Base-by-base conservation (phyloP, 2,113 vertebrate genomes). In the Corvus hawaiiensis region DNA sequence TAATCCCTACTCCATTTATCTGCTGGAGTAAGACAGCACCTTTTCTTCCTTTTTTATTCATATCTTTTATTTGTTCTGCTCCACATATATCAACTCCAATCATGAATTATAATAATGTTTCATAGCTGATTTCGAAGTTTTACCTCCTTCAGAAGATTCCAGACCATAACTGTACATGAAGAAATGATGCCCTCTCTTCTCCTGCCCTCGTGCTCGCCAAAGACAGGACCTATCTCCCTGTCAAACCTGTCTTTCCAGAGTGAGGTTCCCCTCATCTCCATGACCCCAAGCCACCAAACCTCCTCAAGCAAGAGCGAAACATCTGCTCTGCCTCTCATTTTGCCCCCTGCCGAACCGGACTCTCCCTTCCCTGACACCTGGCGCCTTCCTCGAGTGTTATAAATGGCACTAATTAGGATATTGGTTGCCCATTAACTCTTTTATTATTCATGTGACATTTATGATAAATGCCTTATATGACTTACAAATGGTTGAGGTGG, bases 381-480 rank as follows among this genome's bases (percentile, higher is more conserved):
- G 43, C 0, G 0, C 59, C 61, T 33, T 28, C 56, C 1, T 1
- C 10, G 1, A 54, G 44, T 27, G 14, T 84, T 91, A 95, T 37
- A 89, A 84, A 92, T 81, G 84, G 63, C 59, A 20, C 35, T 90
- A 71, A 95, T 94, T 88, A 94, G 56, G 61, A 86, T 71, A 48
- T 73, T 82, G 51, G 69, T 37, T 78, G 77, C 74, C 87, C 94
- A 58, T 89, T 82, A 87, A 87, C 91, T 94, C 77, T 48, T 94
- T 82, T 89, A 87, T 96, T 94, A 95, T 87, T 84, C 77, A 87
- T 62, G 81, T 87, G 94, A 75, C 95, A 76, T 82, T 94, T 94
- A 37, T 89, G 87, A 96, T 76, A 87, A 92, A 95, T 82, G 87
- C 41, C 19, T 77, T 44, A 18, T 61, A 75, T 74, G 87, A 67